phyloP scores from a whole-genome alignment of 1,140 invertebrate species.

The Pogonomyrmex barbatus region DNA sequence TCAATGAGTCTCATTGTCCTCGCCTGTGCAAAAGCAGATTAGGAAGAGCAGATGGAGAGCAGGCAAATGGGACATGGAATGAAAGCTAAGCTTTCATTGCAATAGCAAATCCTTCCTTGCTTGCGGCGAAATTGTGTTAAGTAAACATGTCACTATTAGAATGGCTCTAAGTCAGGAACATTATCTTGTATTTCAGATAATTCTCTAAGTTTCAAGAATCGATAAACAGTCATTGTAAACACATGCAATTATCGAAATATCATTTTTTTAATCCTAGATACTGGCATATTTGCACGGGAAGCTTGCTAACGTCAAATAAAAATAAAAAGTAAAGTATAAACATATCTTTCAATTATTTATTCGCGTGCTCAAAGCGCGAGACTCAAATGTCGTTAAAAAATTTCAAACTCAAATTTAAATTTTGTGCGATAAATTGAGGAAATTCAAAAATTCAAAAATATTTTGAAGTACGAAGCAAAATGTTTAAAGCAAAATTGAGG shows the following conservation, averaged over 20 bases:
- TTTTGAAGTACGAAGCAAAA: background rate
- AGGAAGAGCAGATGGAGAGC: conserved; percentile 15
- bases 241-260: background rate
- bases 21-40: conserved; percentile 43
- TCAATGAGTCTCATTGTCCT: conserved; percentile 53
- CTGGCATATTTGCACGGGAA: background rate
- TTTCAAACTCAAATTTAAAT: background rate
- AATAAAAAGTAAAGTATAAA: background rate
- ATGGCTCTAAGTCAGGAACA: conserved; percentile 30
- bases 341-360: background rate
- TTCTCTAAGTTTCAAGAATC: conserved; percentile 1
- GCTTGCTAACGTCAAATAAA: background rate
- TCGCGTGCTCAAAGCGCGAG: background rate
- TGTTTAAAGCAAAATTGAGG: background rate
- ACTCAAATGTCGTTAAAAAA: background rate
- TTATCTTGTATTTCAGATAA: conserved; percentile 18
- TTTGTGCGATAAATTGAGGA: background rate
- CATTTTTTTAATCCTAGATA: background rate
- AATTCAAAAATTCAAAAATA: background rate
- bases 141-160: conserved; percentile 57
- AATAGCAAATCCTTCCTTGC: conserved; percentile 35
- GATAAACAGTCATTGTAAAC: conserved; percentile 28
- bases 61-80: conserved; percentile 21
- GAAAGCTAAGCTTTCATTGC: conserved; percentile 53
- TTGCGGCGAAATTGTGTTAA: conserved; percentile 55